Base-by-base conservation (phyloP, 2,888 invertebrate genomes). In the Cosmia trapezina region DNA sequence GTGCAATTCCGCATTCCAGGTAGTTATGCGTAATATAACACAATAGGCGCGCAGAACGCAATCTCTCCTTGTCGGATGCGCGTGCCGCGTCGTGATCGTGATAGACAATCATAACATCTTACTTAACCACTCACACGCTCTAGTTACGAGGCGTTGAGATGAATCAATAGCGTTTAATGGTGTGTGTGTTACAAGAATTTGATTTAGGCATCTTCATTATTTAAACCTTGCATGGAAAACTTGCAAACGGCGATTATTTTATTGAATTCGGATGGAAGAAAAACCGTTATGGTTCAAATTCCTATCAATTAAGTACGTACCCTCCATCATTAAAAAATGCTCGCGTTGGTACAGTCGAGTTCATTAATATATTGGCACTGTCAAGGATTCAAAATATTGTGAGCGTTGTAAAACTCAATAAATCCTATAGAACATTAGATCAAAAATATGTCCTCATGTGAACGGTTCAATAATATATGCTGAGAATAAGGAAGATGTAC, bases 81-180 rank as follows among this genome's bases (percentile, higher is more conserved):
- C 79, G 79, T 84, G 75, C 49, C 47, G 62, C 78, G 53, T 60
- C 53, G 71, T 73, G 73, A 83, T 60, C 54, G 71, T 73, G 73
- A 83, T 76, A 77, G 66, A 76, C 81, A 76, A 79, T 80, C 81
- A 86, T 90, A 90, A 90, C 83, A 86, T 88, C 87, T 92, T 93
- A 92, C 91, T 86, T 91, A 91, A 93, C 84, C 76, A 83, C 83
- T 93, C 92, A 81, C 94, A 94, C 92, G 94, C 89, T 92, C 92
- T 87, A 92, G 83, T 87, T 88, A 84, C 62, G 61, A 70, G 41
- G 43, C 22, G 63, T 63, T 59, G n/a, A 64, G 67, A 73, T 73
- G 51, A 73, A 73, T 83, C 65, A 60, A 76, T 72, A 57, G 22
- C 57, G n/a, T 64, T 65, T 54, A 70, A 37, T 19, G 47, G 49